These are phyloP conservation scores for Bufotes viridis DNA, from an alignment of 2,797 vertebrate genomes.

Conservation along the genomic window DNA sequence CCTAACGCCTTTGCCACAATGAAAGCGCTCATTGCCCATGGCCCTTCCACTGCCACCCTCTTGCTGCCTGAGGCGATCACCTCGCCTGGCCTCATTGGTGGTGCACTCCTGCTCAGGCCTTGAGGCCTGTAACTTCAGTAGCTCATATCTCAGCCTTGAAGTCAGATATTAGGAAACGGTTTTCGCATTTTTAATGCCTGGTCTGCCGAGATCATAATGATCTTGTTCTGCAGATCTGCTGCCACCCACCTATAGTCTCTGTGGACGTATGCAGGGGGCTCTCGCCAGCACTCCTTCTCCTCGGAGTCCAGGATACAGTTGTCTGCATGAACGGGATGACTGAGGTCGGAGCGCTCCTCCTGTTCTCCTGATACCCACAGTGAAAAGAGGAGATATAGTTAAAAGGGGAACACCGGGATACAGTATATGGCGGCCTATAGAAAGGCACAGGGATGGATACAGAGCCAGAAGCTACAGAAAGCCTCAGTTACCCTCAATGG, in stretches of 20 bases:
- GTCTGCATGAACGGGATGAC: conserved; percentile 95
- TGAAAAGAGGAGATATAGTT: not conserved
- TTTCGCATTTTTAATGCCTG: not conserved
- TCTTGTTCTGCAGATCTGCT: not conserved
- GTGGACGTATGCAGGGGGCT: conserved; percentile 91
- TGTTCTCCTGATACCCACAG: conserved; percentile 80
- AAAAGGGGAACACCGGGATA: not conserved
- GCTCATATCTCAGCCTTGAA: not conserved
- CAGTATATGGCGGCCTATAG: too few relatives aligned
- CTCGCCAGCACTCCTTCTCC: conserved; percentile 90
- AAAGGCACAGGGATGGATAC: not conserved
- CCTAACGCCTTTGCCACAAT: too few relatives aligned
- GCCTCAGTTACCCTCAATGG: conserved; percentile 80
- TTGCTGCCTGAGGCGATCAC: too few relatives aligned
- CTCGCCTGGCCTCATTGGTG: too few relatives aligned
- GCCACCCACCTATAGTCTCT: conserved; percentile 90
- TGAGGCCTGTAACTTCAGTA: not conserved
- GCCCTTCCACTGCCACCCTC: too few relatives aligned
- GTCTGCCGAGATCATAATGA: not conserved
- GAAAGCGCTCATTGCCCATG: too few relatives aligned
- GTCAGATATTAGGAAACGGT: not conserved
- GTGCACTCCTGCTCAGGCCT: not conserved
- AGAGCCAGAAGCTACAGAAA: not conserved
- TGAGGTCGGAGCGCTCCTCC: conserved; percentile 89
- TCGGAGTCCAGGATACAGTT: conserved; percentile 96